Conservation (phyloP, 1,140 invertebrate genomes). For the Rhopalosiphum padi region DNA sequence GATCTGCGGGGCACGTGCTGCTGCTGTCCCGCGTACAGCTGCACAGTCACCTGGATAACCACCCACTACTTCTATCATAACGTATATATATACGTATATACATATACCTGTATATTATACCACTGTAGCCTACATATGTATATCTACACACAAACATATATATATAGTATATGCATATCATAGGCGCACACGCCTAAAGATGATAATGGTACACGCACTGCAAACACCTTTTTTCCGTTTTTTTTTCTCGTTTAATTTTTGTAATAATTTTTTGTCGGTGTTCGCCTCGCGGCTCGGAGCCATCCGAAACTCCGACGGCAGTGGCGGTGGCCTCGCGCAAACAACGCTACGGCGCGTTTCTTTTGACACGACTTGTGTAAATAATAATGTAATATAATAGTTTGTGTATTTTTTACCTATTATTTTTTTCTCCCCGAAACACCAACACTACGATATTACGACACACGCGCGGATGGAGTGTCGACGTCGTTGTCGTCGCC, state of each 20-base stretch:
- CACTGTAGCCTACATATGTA: background rate
- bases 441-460: background rate
- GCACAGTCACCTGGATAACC: conserved; percentile 57
- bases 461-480: conserved; percentile 5
- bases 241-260: conserved; percentile 14
- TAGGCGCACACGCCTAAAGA: background rate
- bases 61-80: conserved; percentile 14
- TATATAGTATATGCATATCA: background rate
- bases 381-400: conserved; percentile 17
- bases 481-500: no score
- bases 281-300: background rate
- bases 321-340: background rate
- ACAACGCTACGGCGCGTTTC: background rate
- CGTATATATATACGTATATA: no score
- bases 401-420: conserved; percentile 30
- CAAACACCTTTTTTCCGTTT: conserved; percentile 54
- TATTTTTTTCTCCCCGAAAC: background rate
- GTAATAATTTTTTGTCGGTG: background rate
- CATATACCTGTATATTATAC: conserved; percentile 13
- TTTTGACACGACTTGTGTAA: conserved; percentile 18
- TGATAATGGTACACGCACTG: conserved; percentile 44
- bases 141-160: no score
- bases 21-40: conserved; percentile 53
- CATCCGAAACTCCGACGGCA: background rate
- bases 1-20: conserved; percentile 58